Conservation (phyloP, 1,140 invertebrate genomes). For the Thalassaphorura encarpata region DNA sequence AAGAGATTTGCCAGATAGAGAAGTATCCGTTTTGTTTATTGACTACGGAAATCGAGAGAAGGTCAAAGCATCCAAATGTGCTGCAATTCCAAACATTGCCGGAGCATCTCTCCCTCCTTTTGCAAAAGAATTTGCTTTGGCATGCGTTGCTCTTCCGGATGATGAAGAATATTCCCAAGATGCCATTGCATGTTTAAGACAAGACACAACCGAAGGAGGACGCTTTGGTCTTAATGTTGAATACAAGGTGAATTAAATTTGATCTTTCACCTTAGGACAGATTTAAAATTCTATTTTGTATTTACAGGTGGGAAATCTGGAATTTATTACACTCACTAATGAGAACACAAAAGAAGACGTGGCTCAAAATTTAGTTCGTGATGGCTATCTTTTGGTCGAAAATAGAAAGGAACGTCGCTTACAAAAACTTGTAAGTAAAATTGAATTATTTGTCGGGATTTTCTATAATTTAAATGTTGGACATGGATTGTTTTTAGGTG, state of each 20-base stretch:
- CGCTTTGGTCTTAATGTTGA: slow-evolving; percentile 65
- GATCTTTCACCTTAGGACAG: background rate
- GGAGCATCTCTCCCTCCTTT: slow-evolving; percentile 64
- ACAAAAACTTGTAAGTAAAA: slow-evolving; percentile 54
- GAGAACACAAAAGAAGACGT: slow-evolving; percentile 67
- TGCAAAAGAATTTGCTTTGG: slow-evolving; percentile 75
- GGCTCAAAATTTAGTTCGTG: slow-evolving; percentile 67
- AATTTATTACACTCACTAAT: slow-evolving; percentile 61
- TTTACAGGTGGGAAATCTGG: slow-evolving; percentile 43
- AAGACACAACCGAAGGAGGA: slow-evolving; percentile 45
- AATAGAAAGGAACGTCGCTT: slow-evolving; percentile 68
- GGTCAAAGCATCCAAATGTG: slow-evolving; percentile 50
- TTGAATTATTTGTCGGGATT: background rate
- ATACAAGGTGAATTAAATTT: slow-evolving; percentile 39
- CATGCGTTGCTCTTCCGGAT: slow-evolving; percentile 67
- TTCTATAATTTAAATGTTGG: slow-evolving; percentile 26
- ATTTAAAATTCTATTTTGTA: background rate
- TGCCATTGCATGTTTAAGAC: slow-evolving; percentile 58
- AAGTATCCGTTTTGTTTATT: slow-evolving; percentile 69
- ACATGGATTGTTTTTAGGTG: slow-evolving; percentile 42
- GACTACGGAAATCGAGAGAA: slow-evolving; percentile 89
- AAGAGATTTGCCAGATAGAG: slow-evolving; percentile 55
- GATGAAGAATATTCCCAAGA: slow-evolving; percentile 70
- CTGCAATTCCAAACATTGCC: slow-evolving; percentile 56
- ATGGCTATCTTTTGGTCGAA: slow-evolving; percentile 76